Percentiles rank a stretch among this genome's conserved stretches.
Conservation (phyloP, 23 tunicate genomes). For the Oikopleura dioica region DNA sequence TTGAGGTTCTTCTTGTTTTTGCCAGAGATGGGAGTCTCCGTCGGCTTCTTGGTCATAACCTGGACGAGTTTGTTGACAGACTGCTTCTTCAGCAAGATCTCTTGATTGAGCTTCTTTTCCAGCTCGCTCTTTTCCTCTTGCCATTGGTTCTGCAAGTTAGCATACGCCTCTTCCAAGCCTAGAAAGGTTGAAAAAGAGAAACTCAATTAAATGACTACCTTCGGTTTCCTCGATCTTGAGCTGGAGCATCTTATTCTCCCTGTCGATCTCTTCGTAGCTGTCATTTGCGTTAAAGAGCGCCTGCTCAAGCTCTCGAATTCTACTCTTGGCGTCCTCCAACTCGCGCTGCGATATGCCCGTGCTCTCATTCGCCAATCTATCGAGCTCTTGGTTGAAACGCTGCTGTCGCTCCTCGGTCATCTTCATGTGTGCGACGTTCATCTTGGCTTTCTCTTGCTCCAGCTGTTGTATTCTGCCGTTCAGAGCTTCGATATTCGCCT, state of each 20-base stretch:
- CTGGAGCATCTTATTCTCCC: not conserved
- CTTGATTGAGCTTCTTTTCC: constrained; percentile 36
- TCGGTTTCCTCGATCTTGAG: not conserved
- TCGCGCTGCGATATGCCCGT: not conserved
- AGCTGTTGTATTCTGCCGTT: not conserved
- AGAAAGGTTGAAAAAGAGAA: constrained; percentile 27
- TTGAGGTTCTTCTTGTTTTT: not conserved
- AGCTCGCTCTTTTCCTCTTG: constrained; percentile 22
- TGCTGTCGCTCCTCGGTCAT: not conserved
- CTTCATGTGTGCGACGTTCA: not conserved
- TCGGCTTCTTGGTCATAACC: constrained; percentile 57
- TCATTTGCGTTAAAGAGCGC: not conserved
- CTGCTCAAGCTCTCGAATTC: not conserved
- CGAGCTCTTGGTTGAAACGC: not conserved
- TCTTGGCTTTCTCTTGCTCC: not conserved
- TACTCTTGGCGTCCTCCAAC: not conserved
- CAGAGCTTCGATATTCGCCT: not conserved
- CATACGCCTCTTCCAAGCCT: constrained; percentile 76
- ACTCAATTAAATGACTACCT: not conserved
- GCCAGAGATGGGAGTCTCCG: constrained; percentile 30
- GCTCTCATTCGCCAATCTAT: not conserved
- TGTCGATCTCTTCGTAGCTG: not conserved
- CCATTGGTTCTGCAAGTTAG: constrained; percentile 39
- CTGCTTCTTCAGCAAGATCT: constrained; percentile 59
- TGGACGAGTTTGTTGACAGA: constrained; percentile 88